These are phyloP conservation scores for Heliconius himera DNA, from an alignment of 1,140 invertebrate genomes.

Conservation along the genomic window DNA sequence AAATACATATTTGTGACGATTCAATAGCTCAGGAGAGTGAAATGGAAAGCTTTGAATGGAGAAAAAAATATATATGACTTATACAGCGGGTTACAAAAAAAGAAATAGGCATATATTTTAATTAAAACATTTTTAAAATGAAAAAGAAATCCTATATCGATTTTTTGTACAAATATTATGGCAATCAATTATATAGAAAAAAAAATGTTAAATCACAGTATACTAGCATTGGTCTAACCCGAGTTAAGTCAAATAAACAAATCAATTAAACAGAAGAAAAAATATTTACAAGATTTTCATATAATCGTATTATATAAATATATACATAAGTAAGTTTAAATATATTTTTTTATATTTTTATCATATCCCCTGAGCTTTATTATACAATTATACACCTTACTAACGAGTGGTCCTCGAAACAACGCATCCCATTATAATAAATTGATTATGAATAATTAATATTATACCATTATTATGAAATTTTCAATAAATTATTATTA, in stretches of 20 bases:
- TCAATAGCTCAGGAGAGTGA: slow-evolving; percentile 20
- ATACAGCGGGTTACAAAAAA: neutral
- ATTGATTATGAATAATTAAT: slow-evolving; percentile 7
- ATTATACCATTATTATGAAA: slow-evolving; percentile 2
- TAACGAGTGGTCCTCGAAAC: slow-evolving; percentile 26
- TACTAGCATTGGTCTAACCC: too few species aligned
- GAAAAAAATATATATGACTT: too few species aligned
- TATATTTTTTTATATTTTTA: neutral
- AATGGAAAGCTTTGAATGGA: neutral
- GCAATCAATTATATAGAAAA: neutral
- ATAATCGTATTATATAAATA: neutral
- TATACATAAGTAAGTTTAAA: neutral
- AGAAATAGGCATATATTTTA: neutral
- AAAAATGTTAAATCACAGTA: too few species aligned
- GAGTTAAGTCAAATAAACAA: too few species aligned
- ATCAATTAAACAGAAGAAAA: too few species aligned
- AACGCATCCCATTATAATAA: neutral
- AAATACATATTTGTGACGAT: slow-evolving; percentile 23
- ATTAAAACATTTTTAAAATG: neutral
- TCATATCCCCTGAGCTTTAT: neutral
- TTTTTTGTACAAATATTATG: slow-evolving; percentile 1
- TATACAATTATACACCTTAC: slow-evolving; percentile 18
- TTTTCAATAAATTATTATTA: neutral
- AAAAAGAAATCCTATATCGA: neutral
- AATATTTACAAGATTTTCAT: too few species aligned